Evolutionary conservation across 2,113 vertebrate species (phyloP).

Genomic region (Phalacrocorax pelagicus): DNA sequence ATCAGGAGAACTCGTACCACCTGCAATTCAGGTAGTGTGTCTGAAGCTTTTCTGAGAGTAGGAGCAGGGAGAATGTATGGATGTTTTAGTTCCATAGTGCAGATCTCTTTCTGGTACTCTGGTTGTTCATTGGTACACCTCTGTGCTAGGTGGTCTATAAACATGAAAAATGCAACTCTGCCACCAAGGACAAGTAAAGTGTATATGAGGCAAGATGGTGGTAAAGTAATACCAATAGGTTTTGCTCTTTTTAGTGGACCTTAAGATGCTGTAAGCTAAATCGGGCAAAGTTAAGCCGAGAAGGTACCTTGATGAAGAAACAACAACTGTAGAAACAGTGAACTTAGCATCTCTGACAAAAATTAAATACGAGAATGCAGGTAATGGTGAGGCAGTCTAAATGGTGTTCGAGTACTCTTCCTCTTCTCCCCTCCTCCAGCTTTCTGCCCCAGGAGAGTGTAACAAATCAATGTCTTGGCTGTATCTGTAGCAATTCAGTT

Average conservation of each 20-base stretch:
- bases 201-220: background rate
- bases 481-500: background rate
- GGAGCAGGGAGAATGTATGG: background rate
- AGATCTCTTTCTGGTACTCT: background rate
- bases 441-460: background rate
- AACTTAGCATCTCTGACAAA: background rate
- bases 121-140: background rate
- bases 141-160: background rate
- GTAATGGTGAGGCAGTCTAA: background rate
- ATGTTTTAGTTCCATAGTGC: background rate
- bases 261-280: background rate
- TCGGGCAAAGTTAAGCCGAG: background rate
- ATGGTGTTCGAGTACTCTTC: background rate
- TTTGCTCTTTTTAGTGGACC: background rate
- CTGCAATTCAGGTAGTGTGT: no score
- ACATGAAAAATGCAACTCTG: background rate
- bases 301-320: background rate
- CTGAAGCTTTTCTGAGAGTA: background rate
- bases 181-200: background rate
- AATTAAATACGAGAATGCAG: background rate
- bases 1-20: fast-evolving
- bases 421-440: background rate
- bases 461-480: background rate
- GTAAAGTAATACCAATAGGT: background rate
- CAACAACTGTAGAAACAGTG: background rate